Evolutionary conservation across 2,888 invertebrate species (phyloP), one percentile per base, ranked within the genome.

Genomic region (Agelastica alni): DNA sequence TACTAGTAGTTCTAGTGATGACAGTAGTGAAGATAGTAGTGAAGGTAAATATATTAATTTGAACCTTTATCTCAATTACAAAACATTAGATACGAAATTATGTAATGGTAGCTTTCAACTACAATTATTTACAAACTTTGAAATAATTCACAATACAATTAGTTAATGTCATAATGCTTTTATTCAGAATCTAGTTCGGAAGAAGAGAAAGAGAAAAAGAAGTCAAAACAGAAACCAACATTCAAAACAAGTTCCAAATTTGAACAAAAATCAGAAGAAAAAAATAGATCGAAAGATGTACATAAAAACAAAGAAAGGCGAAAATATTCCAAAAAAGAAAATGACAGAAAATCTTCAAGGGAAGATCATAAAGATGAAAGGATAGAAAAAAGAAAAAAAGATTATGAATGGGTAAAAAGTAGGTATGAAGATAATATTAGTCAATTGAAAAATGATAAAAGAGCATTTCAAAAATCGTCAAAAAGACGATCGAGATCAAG

Each of bases 141-240:
- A n/a, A n/a, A n/a, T n/a, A n/a, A n/a, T n/a, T n/a, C n/a, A n/a
- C n/a, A n/a, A n/a, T n/a, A n/a, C n/a, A n/a, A n/a, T n/a, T n/a
- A n/a, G n/a, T n/a, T n/a, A n/a, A n/a, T n/a, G n/a, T n/a, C n/a
- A n/a, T n/a, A n/a, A n/a, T n/a, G n/a, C n/a, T n/a, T n/a, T n/a
- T n/a, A n/a, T n/a, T n/a, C n/a, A n/a, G n/a, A n/a, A n/a, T n/a
- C 67, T 12, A 65, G 65, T 55, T 70, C 72, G 7, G 70, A 70
- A 26, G 68, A 70, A 34, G 66, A 67, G 3, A 58, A 58, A 31
- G 34, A 59, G 39, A 28, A 66, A 63, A 49, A 55, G 58, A 17
- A 54, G 28, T 48, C 59, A 51, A 46, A 56, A 14, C 52, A 31
- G 43, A 60, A 63, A 53, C 44, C 32, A 48, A 9, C 16, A 3